A percentile compares a stretch with the other conserved stretches of the same genome.
Conservation (phyloP, 2,797 vertebrate genomes). For the Heliangelus exortis region DNA sequence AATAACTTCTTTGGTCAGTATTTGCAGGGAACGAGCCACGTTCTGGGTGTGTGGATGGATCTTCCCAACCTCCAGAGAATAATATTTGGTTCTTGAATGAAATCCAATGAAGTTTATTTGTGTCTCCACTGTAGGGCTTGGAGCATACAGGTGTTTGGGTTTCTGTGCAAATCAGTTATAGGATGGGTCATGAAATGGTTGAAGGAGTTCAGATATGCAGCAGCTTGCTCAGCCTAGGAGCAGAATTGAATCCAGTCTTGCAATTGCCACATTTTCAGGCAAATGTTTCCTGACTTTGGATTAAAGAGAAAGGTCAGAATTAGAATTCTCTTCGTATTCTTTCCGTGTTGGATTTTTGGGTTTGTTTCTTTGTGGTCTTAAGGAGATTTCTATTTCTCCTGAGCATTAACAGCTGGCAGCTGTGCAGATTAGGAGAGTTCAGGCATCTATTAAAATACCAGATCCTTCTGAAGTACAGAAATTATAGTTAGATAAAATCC, state of each 20-base stretch:
- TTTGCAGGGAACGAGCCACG: neutral
- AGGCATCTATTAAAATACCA: slow-evolving; percentile 38
- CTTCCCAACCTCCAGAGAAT: neutral
- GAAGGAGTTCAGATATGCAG: neutral
- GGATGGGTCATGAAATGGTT: too few relatives aligned
- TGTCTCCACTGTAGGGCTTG: neutral
- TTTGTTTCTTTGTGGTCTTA: slow-evolving; percentile 27
- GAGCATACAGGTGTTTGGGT: neutral
- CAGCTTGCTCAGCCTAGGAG: neutral
- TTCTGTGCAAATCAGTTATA: neutral
- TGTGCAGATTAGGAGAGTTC: slow-evolving; percentile 26
- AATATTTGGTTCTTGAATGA: neutral
- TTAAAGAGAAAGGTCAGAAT: slow-evolving; percentile 49
- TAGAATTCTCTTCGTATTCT: neutral
- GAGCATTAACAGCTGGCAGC: slow-evolving; percentile 42
- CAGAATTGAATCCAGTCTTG: neutral
- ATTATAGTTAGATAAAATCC: slow-evolving; percentile 27
- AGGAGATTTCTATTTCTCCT: slow-evolving; percentile 16
- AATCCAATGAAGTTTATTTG: neutral
- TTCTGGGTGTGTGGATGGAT: neutral
- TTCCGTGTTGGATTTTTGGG: neutral
- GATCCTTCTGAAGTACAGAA: slow-evolving; percentile 48
- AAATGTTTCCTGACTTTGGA: slow-evolving; percentile 16
- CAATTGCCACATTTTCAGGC: neutral
- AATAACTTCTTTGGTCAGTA: neutral